Evolutionary conservation across 92 coral and sea anemone species (phyloP).

Genomic region (Epizoanthus scotinus): DNA sequence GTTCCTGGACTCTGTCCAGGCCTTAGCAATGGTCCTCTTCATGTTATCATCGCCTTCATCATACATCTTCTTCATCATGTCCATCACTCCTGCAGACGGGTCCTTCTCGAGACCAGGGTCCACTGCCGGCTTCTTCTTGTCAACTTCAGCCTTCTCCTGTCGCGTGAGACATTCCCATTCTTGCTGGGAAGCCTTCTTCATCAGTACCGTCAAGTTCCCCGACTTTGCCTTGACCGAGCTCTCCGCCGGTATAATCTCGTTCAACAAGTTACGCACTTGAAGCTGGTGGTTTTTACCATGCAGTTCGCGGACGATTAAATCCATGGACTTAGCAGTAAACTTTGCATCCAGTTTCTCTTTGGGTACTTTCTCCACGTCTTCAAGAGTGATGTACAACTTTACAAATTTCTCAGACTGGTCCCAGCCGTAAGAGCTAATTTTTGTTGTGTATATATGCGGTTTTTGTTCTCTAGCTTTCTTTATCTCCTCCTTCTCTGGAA

Average conservation of each 20-base stretch:
- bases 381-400: slow-evolving; percentile 81
- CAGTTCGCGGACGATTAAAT: slow-evolving; percentile 67
- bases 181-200: slow-evolving; percentile 75
- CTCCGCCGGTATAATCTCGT: slow-evolving; percentile 67
- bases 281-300: slow-evolving; percentile 87
- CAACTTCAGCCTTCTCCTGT: slow-evolving; percentile 34
- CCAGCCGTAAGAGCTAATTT: slow-evolving; percentile 85
- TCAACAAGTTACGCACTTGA: slow-evolving; percentile 68
- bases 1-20: slow-evolving; percentile 94
- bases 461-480: slow-evolving; percentile 50
- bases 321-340: slow-evolving; percentile 63
- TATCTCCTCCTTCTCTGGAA: slow-evolving; percentile 25
- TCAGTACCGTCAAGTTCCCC: slow-evolving; percentile 68
- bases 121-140: slow-evolving; percentile 45
- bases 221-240: slow-evolving; percentile 77
- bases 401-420: slow-evolving; percentile 84
- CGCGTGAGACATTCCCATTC: slow-evolving; percentile 70
- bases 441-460: slow-evolving; percentile 49
- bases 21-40: slow-evolving; percentile 95
- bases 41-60: slow-evolving; percentile 98
- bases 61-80: slow-evolving; percentile 97
- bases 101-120: slow-evolving; percentile 67
- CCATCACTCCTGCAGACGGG: slow-evolving; percentile 89
- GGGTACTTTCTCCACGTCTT: slow-evolving; percentile 76
- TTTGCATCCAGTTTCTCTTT: slow-evolving; percentile 71